phyloP scores from a whole-genome alignment of 2,888 invertebrate species.

The Drosophila neotestacea region DNA sequence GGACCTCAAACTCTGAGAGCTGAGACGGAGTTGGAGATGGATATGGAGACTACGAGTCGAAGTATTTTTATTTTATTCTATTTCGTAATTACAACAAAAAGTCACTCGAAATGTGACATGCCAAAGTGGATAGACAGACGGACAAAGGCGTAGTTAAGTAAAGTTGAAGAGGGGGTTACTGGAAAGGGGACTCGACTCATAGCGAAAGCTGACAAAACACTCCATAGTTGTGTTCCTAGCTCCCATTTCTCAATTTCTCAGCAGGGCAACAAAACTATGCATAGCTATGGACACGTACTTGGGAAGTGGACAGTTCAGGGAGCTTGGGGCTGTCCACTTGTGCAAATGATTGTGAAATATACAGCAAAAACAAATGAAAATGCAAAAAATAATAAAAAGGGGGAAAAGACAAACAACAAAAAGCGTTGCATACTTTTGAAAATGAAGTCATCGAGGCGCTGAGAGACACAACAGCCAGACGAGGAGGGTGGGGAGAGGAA shows the following conservation, averaged over 20 bases:
- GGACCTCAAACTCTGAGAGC: background rate
- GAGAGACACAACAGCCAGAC: conserved; percentile 43
- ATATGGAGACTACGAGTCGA: conserved; percentile 10
- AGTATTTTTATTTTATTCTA: conserved; percentile 49
- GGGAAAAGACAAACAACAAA: conserved; percentile 22
- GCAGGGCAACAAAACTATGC: conserved; percentile 29
- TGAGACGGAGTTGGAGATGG: background rate
- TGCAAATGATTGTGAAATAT: conserved; percentile 75
- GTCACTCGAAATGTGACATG: conserved; percentile 54
- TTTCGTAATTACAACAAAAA: conserved; percentile 56
- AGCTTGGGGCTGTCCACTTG: conserved; percentile 60
- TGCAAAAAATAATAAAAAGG: conserved; percentile 32
- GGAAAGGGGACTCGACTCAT: background rate
- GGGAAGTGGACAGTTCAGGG: conserved; percentile 10
- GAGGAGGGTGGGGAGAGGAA: background rate
- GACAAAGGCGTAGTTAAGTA: conserved; percentile 3
- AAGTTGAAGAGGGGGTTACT: background rate
- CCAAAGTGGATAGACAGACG: conserved; percentile 21
- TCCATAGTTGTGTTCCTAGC: conserved; percentile 23
- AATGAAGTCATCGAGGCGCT: conserved; percentile 82
- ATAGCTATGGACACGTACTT: conserved; percentile 69
- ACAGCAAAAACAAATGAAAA: conserved; percentile 10
- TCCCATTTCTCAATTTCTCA: conserved; percentile 24
- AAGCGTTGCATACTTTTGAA: conserved; percentile 74
- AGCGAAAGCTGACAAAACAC: conserved; percentile 55